phyloP scores from a whole-genome alignment of 2,113 vertebrate genomes.

The Limnothrissa miodon region DNA sequence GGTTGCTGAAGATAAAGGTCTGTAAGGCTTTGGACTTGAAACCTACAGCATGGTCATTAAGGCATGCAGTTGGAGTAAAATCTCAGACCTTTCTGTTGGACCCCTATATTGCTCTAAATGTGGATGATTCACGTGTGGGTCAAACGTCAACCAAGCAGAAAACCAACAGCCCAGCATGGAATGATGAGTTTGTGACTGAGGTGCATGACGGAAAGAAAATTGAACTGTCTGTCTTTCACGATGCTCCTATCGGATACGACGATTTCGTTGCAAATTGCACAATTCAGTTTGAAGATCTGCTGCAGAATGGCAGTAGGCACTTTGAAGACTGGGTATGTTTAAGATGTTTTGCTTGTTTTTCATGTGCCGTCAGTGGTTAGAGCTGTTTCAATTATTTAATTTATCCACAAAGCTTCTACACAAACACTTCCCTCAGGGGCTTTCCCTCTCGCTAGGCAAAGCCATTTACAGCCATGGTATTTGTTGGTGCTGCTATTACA shows the following conservation, averaged over 20 bases:
- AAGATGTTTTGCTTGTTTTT: background rate
- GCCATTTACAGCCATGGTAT: background rate
- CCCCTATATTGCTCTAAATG: slow-evolving; percentile 96
- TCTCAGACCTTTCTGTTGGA: slow-evolving; percentile 95
- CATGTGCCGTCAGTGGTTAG: background rate
- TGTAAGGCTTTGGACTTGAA: slow-evolving; percentile 97
- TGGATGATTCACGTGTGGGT: slow-evolving; percentile 96
- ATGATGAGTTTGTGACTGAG: slow-evolving; percentile 97
- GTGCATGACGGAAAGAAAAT: slow-evolving; percentile 93
- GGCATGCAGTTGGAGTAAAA: slow-evolving; percentile 92
- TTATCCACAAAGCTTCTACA: background rate
- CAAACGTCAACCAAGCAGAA: slow-evolving; percentile 96
- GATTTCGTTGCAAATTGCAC: slow-evolving; percentile 99
- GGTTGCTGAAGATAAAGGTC: slow-evolving; percentile 95
- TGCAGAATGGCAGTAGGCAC: slow-evolving; percentile 98
- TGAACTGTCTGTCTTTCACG: slow-evolving; percentile 97
- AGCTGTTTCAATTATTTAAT: background rate
- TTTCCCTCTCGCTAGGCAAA: background rate
- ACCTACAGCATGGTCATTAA: slow-evolving; percentile 95
- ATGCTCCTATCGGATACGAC: slow-evolving; percentile 97
- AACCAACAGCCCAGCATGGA: slow-evolving; percentile 96
- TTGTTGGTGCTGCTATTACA: slow-evolving; percentile 4
- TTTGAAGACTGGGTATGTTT: slow-evolving; percentile 96
- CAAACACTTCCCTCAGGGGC: background rate
- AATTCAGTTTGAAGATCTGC: slow-evolving; percentile 98